Percentiles rank a stretch among this genome's conserved stretches.
These are phyloP conservation scores for Euplagia quadripunctaria DNA, from an alignment of 2,888 invertebrate species.

Conservation along the genomic window DNA sequence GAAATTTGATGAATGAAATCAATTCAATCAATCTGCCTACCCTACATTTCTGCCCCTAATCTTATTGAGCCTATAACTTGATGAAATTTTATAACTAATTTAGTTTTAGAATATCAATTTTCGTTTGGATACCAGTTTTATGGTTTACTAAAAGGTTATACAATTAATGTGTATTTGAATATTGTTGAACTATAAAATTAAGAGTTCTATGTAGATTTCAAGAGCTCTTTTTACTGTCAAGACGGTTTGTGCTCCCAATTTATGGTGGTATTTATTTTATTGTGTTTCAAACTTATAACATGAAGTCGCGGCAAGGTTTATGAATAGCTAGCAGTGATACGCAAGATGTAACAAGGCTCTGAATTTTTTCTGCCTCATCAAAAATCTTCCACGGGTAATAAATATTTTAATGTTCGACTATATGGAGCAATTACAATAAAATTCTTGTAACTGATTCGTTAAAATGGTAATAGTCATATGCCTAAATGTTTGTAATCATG, in stretches of 20 bases:
- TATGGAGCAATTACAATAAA: neutral
- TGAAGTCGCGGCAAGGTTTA: conserved; percentile 3
- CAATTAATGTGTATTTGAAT: no score
- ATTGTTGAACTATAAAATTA: no score
- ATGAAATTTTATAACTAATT: no score
- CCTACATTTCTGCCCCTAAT: neutral
- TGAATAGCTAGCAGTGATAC: neutral
- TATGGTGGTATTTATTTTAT: neutral
- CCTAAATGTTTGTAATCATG: neutral
- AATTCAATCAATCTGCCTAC: no score
- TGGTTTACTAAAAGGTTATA: neutral
- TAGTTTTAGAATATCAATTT: neutral
- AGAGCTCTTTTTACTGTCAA: neutral
- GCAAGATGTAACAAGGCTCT: neutral
- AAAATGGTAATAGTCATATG: neutral
- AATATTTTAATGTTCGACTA: neutral
- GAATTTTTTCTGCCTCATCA: neutral
- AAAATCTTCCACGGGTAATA: conserved; percentile 4
- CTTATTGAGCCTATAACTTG: neutral
- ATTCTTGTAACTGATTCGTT: neutral
- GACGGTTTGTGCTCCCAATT: no score
- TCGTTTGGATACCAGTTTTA: neutral
- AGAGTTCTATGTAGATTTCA: neutral
- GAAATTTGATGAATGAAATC: no score
- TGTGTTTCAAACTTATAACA: neutral